phyloP scores from a whole-genome alignment of 1,140 invertebrate species.

The Maconellicoccus hirsutus region DNA sequence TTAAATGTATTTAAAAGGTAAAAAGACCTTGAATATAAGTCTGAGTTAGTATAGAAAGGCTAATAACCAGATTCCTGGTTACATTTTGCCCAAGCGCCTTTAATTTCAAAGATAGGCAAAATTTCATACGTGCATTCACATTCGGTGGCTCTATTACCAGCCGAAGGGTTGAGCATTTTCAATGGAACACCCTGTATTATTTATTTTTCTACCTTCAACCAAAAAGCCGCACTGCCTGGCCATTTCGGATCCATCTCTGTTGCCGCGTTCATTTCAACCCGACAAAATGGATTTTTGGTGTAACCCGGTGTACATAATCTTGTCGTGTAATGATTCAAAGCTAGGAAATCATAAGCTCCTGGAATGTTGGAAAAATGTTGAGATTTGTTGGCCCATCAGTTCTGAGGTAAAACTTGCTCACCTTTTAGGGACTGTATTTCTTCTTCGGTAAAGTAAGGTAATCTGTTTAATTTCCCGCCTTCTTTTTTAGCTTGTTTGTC shows the following conservation, averaged over 20 bases:
- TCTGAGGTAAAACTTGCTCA: not conserved
- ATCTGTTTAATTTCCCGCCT: slow-evolving; percentile 41
- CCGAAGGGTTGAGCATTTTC: no score
- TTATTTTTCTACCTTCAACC: not conserved
- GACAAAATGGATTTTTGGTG: not conserved
- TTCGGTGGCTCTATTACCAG: no score
- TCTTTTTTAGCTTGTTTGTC: slow-evolving; percentile 42
- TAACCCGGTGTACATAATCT: not conserved
- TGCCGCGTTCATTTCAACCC: not conserved
- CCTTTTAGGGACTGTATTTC: slow-evolving; percentile 45
- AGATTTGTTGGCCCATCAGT: not conserved
- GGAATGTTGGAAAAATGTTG: not conserved
- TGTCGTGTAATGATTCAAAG: not conserved
- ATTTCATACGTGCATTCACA: no score
- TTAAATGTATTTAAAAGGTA: no score
- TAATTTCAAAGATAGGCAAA: no score
- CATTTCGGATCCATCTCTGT: not conserved
- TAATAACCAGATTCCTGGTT: no score
- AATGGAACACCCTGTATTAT: no score
- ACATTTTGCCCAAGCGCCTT: no score
- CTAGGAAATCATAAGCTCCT: not conserved
- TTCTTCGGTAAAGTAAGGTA: slow-evolving; percentile 46
- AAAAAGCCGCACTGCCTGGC: not conserved
- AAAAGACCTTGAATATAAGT: no score
- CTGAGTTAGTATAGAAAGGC: no score